phyloP scores from a whole-genome alignment of 2,888 invertebrate genomes.

The Hylaea fasciaria region DNA sequence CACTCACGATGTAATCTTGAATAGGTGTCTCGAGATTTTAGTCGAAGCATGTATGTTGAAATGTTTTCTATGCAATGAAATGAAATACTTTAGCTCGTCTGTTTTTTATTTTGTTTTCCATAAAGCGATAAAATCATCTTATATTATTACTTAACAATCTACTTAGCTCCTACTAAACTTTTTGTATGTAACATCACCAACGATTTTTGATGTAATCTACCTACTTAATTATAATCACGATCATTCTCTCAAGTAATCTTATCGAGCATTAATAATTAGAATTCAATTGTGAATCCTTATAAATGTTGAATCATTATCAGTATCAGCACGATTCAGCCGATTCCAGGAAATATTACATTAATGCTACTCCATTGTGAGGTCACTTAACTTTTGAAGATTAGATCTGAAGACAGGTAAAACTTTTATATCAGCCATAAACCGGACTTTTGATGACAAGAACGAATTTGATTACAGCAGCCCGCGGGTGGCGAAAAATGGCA shows the following conservation, averaged over 20 bases:
- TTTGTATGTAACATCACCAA: no score
- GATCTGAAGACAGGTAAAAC: conserved; percentile 18
- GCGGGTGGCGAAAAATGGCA: conserved; percentile 43
- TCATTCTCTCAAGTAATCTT: no score
- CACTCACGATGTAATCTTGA: conserved; percentile 5
- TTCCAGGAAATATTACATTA: background rate
- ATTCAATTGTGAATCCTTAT: no score
- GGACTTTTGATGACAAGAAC: conserved; percentile 38
- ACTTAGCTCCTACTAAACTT: no score
- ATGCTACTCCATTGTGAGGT: conserved; percentile 4
- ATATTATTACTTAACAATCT: no score
- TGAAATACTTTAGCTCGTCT: no score
- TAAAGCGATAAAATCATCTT: no score
- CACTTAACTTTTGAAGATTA: conserved; percentile 19
- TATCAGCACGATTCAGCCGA: background rate
- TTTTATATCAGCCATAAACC: conserved; percentile 33
- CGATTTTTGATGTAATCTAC: no score
- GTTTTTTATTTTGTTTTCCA: no score
- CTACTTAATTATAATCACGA: no score
- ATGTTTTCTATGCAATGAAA: no score
- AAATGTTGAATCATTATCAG: background rate
- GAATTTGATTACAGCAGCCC: conserved; percentile 42
- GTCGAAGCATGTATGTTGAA: background rate
- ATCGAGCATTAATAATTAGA: no score
- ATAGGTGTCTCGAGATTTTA: background rate